Percentiles rank a stretch among this genome's conserved stretches.
Conservation (phyloP, 1,140 invertebrate genomes). For the Conus betulinus region DNA sequence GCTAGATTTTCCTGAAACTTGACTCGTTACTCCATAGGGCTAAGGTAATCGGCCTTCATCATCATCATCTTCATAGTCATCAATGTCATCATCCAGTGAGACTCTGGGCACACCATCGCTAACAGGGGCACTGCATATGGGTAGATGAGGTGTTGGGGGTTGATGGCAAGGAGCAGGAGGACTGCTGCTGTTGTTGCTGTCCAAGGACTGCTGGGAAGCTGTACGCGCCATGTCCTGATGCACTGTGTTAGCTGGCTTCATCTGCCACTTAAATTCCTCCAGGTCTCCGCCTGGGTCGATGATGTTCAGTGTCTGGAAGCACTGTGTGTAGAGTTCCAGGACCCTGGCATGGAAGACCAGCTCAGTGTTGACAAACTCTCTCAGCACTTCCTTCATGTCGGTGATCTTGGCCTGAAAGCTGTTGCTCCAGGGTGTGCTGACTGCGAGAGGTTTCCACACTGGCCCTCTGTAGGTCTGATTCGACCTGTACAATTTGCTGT, state of each 20-base stretch:
- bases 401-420: slow-evolving; percentile 67
- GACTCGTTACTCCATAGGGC: no score
- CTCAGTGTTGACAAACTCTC: slow-evolving; percentile 71
- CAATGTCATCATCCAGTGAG: no score
- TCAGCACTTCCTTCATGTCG: slow-evolving; percentile 71
- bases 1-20: no score
- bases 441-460: slow-evolving; percentile 66
- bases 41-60: no score
- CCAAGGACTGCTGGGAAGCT: slow-evolving; percentile 57
- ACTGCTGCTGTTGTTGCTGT: slow-evolving; percentile 47
- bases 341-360: slow-evolving; percentile 72
- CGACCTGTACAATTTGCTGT: slow-evolving; percentile 47
- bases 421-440: slow-evolving; percentile 69
- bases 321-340: slow-evolving; percentile 71
- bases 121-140: background rate
- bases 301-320: slow-evolving; percentile 62
- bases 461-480: slow-evolving; percentile 69
- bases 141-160: slow-evolving; percentile 18
- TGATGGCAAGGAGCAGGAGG: slow-evolving; percentile 8
- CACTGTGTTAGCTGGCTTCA: slow-evolving; percentile 49
- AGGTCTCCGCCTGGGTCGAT: slow-evolving; percentile 62
- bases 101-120: slow-evolving; percentile 19
- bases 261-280: slow-evolving; percentile 46
- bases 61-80: no score
- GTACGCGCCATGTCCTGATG: slow-evolving; percentile 62